Percentiles rank a stretch among this genome's conserved stretches.
phyloP scores from a whole-genome alignment of 2,797 vertebrate genomes.

The Halcyon smyrnensis region DNA sequence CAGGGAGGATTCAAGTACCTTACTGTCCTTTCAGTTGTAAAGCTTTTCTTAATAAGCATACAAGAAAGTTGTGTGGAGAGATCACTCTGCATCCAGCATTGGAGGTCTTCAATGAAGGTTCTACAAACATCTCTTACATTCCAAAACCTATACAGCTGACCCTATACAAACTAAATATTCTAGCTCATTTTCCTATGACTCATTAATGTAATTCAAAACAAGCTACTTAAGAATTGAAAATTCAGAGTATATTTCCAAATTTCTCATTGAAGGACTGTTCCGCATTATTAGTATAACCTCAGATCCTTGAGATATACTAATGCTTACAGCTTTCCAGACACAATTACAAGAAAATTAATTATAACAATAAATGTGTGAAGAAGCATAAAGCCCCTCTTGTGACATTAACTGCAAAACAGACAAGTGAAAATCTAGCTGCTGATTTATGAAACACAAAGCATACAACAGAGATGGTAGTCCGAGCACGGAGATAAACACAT shows the following conservation, averaged over 20 bases:
- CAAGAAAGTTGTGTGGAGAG: background rate
- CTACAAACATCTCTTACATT: background rate
- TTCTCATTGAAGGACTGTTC: background rate
- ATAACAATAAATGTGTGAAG: background rate
- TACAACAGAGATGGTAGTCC: no score
- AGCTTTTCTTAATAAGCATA: background rate
- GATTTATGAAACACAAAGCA: background rate
- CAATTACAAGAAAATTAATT: background rate
- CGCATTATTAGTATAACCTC: background rate
- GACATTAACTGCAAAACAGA: background rate
- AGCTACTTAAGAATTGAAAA: background rate
- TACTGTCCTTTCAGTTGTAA: background rate
- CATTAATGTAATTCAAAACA: background rate
- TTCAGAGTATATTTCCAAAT: background rate
- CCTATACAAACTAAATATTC: background rate
- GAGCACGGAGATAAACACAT: accelerated
- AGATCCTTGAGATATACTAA: background rate
- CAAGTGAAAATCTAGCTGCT: background rate
- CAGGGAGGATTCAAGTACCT: background rate
- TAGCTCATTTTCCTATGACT: background rate
- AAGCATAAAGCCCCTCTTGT: background rate
- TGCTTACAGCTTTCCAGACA: background rate
- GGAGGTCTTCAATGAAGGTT: background rate
- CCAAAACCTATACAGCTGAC: accelerated
- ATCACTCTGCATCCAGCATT: background rate